phyloP scores from a whole-genome alignment of 1,140 invertebrate species.

The Idris sp. region DNA sequence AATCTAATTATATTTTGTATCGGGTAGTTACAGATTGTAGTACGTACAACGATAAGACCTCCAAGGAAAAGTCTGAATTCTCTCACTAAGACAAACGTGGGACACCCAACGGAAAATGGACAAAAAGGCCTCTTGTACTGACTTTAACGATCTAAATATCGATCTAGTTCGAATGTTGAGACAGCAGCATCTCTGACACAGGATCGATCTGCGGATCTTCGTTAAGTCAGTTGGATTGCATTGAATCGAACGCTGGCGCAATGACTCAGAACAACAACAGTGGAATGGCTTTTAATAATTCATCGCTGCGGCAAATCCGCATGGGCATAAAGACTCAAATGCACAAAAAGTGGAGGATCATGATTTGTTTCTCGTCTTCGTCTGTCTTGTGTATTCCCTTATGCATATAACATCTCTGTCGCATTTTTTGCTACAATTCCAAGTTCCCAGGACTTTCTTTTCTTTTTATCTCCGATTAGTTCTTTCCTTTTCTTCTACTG shows the following conservation, averaged over 20 bases:
- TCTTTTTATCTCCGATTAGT: not conserved
- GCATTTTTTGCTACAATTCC: conserved; percentile 36
- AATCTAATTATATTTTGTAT: no score
- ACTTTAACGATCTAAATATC: conserved; percentile 64
- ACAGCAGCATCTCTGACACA: no score
- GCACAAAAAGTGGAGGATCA: conserved; percentile 60
- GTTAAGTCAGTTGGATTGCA: conserved; percentile 52
- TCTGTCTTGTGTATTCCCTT: conserved; percentile 25
- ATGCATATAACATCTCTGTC: conserved; percentile 44
- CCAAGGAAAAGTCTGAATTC: conserved; percentile 52
- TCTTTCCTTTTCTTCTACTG: conserved; percentile 7
- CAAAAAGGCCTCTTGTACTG: conserved; percentile 48
- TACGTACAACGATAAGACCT: conserved; percentile 27
- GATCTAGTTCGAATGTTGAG: conserved; percentile 35
- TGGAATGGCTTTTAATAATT: conserved; percentile 61
- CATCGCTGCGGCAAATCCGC: conserved; percentile 51
- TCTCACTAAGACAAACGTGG: conserved; percentile 60
- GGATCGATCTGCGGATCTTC: no score
- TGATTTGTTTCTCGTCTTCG: conserved; percentile 59
- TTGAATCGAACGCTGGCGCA: no score
- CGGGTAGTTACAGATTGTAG: not conserved
- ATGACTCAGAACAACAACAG: conserved; percentile 45
- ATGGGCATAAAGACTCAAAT: conserved; percentile 57
- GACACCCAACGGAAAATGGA: conserved; percentile 49
- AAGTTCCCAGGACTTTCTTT: conserved; percentile 6